Percentiles rank a stretch among this genome's conserved stretches.
Evolutionary conservation across 2,113 vertebrate genomes (phyloP).

Genomic region (Hippolais icterina): DNA sequence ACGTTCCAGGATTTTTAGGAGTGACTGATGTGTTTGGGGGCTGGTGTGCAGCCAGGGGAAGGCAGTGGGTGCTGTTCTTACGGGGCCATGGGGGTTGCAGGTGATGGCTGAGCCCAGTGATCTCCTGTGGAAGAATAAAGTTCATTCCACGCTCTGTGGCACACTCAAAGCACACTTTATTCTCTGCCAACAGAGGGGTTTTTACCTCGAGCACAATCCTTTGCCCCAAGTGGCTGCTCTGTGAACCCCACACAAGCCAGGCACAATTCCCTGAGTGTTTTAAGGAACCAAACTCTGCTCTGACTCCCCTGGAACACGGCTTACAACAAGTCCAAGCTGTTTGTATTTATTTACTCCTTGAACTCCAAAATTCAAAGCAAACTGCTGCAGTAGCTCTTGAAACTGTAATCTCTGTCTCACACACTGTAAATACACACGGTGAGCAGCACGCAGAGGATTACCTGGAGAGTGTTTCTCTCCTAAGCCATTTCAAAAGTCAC

Average conservation of each 20-base stretch:
- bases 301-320: accelerated
- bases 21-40: slow-evolving; percentile 1
- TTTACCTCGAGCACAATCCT: background rate
- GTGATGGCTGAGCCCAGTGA: background rate
- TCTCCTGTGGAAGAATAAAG: background rate
- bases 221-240: background rate
- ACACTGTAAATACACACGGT: background rate
- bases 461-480: background rate
- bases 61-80: background rate
- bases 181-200: background rate
- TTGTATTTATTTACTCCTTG: background rate
- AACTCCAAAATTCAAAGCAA: background rate
- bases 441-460: background rate
- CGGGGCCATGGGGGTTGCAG: background rate
- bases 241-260: background rate
- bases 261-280: accelerated
- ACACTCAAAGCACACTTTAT: background rate
- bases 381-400: background rate
- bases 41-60: background rate
- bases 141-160: background rate
- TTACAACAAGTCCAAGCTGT: background rate
- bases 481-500: background rate
- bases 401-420: background rate
- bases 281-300: background rate
- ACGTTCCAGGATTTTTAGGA: background rate